Percentiles rank a stretch among this genome's conserved stretches.
Conservation (phyloP, 2,888 invertebrate genomes). For the Eledone cirrhosa region DNA sequence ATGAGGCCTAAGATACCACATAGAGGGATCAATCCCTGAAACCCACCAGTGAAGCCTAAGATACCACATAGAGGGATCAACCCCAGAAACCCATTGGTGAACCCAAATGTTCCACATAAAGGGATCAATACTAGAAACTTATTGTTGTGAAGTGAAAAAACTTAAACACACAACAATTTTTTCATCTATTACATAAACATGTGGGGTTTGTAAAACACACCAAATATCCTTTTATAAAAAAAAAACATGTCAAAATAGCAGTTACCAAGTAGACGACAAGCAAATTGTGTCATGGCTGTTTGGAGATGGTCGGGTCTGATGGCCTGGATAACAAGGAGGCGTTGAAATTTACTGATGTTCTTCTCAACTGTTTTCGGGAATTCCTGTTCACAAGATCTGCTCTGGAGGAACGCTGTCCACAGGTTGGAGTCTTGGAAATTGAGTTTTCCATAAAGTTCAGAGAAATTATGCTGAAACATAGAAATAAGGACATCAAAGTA, state of each 20-base stretch:
- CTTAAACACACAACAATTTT: too few species aligned
- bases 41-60: too few species aligned
- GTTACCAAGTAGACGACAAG: constrained; percentile 70
- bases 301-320: constrained; percentile 85
- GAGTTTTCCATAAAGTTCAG: constrained; percentile 74
- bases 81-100: too few species aligned
- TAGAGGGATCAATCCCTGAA: too few species aligned
- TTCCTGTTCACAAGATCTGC: constrained; percentile 74
- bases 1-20: too few species aligned
- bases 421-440: constrained; percentile 73
- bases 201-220: too few species aligned
- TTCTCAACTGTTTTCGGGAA: constrained; percentile 71
- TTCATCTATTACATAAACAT: too few species aligned
- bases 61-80: too few species aligned
- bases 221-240: too few species aligned
- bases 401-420: constrained; percentile 78
- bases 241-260: background rate
- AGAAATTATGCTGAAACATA: constrained; percentile 70
- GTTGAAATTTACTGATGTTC: constrained; percentile 80
- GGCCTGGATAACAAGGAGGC: constrained; percentile 80
- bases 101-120: too few species aligned
- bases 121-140: too few species aligned
- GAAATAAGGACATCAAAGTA: background rate
- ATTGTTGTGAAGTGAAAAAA: too few species aligned
- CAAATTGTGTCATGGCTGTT: constrained; percentile 79